These are phyloP conservation scores for Lophotis ruficrista DNA, from an alignment of 2,113 vertebrate genomes.

Conservation along the genomic window DNA sequence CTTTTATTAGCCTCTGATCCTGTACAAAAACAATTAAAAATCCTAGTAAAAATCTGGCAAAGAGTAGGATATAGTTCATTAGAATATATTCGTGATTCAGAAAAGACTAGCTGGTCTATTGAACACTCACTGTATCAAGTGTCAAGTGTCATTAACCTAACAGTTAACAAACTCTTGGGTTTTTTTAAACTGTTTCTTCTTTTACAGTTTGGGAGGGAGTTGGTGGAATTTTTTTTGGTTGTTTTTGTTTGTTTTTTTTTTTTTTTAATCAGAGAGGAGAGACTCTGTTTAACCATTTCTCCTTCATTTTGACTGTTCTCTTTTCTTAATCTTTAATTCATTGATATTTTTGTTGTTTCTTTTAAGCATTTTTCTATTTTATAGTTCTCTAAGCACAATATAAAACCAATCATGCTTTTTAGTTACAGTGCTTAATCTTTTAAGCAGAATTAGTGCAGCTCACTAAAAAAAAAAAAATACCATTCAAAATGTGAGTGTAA, in stretches of 20 bases:
- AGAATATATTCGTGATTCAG: neutral
- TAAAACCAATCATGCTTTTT: neutral
- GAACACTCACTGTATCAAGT: neutral
- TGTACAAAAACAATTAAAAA: neutral
- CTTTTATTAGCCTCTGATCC: neutral
- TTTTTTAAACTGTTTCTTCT: neutral
- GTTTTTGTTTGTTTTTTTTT: neutral
- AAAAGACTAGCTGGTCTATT: neutral
- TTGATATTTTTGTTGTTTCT: neutral
- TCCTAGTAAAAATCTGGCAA: neutral
- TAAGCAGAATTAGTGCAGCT: neutral
- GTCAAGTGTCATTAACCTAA: neutral
- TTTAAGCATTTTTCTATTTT: neutral
- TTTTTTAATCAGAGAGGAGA: neutral
- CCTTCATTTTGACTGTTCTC: neutral
- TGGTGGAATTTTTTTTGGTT: neutral
- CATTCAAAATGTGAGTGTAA: neutral
- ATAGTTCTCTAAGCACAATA: neutral
- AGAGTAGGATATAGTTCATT: neutral
- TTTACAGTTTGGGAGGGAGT: neutral
- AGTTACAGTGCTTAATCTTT: neutral
- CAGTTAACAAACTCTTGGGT: neutral
- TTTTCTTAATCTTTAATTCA: neutral
- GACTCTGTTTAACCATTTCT: neutral
- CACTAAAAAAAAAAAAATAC: neutral